Base-by-base conservation (phyloP, 2,113 vertebrate species). In the Paraplagusia blochii region DNA sequence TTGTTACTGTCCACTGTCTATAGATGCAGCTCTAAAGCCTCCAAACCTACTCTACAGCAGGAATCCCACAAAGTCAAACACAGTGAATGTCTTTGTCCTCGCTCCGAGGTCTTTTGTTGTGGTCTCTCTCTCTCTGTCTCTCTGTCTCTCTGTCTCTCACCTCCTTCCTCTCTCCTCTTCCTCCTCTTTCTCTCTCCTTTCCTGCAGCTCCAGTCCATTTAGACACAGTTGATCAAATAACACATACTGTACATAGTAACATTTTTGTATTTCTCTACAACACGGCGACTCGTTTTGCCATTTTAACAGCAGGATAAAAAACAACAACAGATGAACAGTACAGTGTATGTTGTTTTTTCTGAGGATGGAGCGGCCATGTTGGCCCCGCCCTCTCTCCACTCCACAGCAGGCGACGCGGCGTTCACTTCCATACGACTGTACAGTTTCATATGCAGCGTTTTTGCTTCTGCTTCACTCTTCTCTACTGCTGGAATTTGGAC, bases 201-300 rank as follows among this genome's bases (percentile, higher is more conserved):
- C 79, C 22, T 60, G 49, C 57, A 58, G 52, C 62, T 50, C 39
- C 44, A 58, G 42, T 51, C 66, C 54, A 44, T 59, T 47, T n/a
- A 54, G 48, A 40, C 63, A 56, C 44, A 72, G 71, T 79, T 69
- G 64, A 77, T 76, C 60, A 47, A 44, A 67, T 40, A 59, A 80
- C 43, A 54, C 36, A 53, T 76, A 59, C 65, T 89, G 86, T 88
- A 85, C 72, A 88, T 85, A 86, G 75, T 72, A 48, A 68, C 73
- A 72, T 81, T 87, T 85, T 85, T 88, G 67, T 83, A 84, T 80
- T 80, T 72, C 77, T 83, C 65, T 74, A 62, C 47, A 36, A 72
- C 61, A 70, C 64, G 66, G 72, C 72, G 52, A 70, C 66, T 57
- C 54, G 62, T 58, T 76, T 50, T 63, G 70, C 64, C 64, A 33